Evolutionary conservation across 2,888 invertebrate genomes (phyloP).

Genomic region (Mechanitis mazaeus): DNA sequence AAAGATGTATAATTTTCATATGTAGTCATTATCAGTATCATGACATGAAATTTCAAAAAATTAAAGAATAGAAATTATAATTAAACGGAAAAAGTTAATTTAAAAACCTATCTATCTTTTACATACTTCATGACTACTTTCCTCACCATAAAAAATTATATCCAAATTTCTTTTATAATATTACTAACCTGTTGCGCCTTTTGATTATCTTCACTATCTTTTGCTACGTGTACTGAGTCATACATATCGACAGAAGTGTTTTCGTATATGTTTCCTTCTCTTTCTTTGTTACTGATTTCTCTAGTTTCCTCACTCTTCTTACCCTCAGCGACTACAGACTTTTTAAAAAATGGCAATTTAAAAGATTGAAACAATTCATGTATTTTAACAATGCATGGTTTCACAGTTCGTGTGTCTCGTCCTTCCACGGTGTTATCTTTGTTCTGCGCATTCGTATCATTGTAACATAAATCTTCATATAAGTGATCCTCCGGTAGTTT

Average conservation of each 20-base stretch:
- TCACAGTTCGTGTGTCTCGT: conserved; percentile 32
- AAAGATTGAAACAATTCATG: conserved; percentile 64
- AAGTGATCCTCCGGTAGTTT: conserved; percentile 61
- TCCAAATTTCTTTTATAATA: background rate
- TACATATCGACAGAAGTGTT: conserved; percentile 60
- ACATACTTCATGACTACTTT: background rate
- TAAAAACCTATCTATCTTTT: too few species aligned
- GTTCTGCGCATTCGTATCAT: conserved; percentile 42
- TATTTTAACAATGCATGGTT: conserved; percentile 58
- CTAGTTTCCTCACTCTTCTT: conserved; percentile 31
- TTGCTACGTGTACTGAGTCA: conserved; percentile 56
- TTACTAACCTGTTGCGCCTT: conserved; percentile 33
- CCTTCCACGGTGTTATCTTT: conserved; percentile 29
- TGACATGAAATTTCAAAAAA: too few species aligned
- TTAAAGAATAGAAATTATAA: too few species aligned
- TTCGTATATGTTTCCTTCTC: conserved; percentile 47
- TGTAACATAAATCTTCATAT: conserved; percentile 66
- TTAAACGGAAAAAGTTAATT: too few species aligned
- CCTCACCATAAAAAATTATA: background rate
- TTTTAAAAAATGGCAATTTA: conserved; percentile 61
- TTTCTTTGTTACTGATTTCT: conserved; percentile 25
- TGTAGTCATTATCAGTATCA: too few species aligned
- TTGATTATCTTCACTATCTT: conserved; percentile 25
- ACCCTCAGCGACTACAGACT: conserved; percentile 38
- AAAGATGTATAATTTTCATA: too few species aligned